Base-by-base conservation (phyloP, 1,140 invertebrate genomes). In the Leptopilina boulardi region DNA sequence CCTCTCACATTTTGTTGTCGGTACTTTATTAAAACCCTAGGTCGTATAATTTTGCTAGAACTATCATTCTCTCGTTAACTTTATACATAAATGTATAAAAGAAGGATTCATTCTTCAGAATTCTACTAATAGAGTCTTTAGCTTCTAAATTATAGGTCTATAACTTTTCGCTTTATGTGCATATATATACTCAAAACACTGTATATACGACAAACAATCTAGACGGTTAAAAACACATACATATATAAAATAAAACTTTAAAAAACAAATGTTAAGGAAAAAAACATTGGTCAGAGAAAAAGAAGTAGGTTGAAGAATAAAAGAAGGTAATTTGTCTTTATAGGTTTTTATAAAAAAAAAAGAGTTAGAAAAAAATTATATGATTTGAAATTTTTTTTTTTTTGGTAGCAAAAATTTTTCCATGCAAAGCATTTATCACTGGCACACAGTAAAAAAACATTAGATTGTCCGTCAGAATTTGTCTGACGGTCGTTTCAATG, bases 1-100 rank as follows among this genome's bases (percentile, higher is more conserved):
- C 51, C 70, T 70, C 21, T 13, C 34, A n/a, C 26, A 42, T 8
- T 26, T 66, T 44, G 23, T 42, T 70, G n/a, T 30, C 6, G 41
- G 21, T 41, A 47, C n/a, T 72, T 23, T 47, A 42, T 44, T 72
- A 72, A 72, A 72, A 44, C 5, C 41, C 18, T 47, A 13, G 19
- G 11, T 41, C 41, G 41, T 47, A 30, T 30, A 44, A 42, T 72
- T 38, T 18, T 44, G 47, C 26, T n/a, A 51, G 18, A 54, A 21
- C 51, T 59, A 72, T 76, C 66, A 76, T 76, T 59, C 66, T 23
- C 75, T 72, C 75, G 70, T 76, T 71, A 76, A 72, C 26, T 38
- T 44, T 15, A 13, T 42, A 42, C 70, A 71, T 71, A 71, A 30
- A 71, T 71, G 70, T 15, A 44, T 71, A 42, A 71, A 47, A 59